Percentiles rank a stretch among this genome's conserved stretches.
phyloP scores from a whole-genome alignment of 2,113 vertebrate species.

The Condylura cristata region DNA sequence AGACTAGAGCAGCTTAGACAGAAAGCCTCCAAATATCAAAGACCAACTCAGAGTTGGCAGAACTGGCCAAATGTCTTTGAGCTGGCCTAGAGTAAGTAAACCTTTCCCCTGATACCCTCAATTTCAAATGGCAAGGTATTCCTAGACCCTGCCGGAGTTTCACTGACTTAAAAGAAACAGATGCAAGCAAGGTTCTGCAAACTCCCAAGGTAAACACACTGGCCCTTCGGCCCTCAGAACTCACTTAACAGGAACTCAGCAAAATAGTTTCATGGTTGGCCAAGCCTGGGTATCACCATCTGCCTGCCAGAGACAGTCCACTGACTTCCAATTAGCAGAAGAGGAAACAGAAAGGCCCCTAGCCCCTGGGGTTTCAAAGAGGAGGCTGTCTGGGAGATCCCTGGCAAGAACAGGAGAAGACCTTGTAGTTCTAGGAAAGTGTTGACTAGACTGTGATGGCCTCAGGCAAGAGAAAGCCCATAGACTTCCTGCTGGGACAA shows the following conservation, averaged over 20 bases:
- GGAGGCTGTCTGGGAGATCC: conserved; percentile 17
- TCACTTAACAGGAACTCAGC: conserved; percentile 68
- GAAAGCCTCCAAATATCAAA: neutral
- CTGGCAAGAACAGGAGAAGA: neutral
- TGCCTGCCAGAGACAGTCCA: conserved; percentile 20
- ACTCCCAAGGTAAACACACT: conserved; percentile 53
- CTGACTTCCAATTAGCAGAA: conserved; percentile 35
- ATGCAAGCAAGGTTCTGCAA: neutral
- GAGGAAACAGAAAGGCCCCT: conserved; percentile 39
- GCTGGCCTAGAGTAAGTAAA: neutral
- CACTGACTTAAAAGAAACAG: neutral
- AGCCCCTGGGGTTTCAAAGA: conserved; percentile 55
- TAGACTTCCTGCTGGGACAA: conserved; percentile 9
- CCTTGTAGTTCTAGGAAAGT: conserved; percentile 59
- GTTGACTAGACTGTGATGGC: conserved; percentile 9
- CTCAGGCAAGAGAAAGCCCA: neutral
- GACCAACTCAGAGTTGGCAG: neutral
- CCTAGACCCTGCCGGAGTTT: neutral
- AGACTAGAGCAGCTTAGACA: neutral
- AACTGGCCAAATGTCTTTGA: neutral
- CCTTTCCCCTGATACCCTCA: fast-evolving
- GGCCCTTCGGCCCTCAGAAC: conserved; percentile 55
- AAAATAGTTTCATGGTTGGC: conserved; percentile 40
- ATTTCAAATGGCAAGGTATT: neutral
- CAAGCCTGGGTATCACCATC: conserved; percentile 25